phyloP scores from a whole-genome alignment of 2,113 vertebrate species.

The Eolophus roseicapilla region DNA sequence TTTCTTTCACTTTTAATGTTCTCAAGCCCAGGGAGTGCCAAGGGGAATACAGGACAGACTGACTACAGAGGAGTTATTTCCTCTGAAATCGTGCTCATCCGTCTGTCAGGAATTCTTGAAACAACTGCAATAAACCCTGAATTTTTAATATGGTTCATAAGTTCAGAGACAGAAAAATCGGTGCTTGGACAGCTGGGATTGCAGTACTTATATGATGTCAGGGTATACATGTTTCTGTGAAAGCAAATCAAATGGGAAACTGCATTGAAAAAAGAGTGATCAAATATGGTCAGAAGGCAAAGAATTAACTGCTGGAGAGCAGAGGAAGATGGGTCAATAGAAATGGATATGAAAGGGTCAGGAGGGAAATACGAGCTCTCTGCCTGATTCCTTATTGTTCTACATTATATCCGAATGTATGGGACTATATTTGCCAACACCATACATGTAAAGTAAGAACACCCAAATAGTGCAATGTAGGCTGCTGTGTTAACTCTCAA shows the following conservation, averaged over 20 bases:
- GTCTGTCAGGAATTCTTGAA: conserved; percentile 37
- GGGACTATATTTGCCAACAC: background rate
- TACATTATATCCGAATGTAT: background rate
- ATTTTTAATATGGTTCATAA: conserved; percentile 56
- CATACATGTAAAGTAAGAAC: background rate
- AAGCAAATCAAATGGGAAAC: background rate
- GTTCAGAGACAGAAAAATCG: conserved; percentile 48
- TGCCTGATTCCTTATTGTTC: background rate
- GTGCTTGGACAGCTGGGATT: background rate
- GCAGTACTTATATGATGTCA: background rate
- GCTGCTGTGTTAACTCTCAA: background rate
- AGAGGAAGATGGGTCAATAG: background rate
- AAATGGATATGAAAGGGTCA: background rate
- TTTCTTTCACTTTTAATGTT: conserved; percentile 24
- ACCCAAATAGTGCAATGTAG: background rate
- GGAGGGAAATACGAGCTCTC: background rate
- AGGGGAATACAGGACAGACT: conserved; percentile 1
- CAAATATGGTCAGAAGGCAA: background rate
- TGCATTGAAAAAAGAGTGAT: background rate
- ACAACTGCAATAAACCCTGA: conserved; percentile 38
- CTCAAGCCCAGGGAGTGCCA: background rate
- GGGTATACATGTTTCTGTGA: conserved; percentile 11
- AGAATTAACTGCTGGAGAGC: background rate
- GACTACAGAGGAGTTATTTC: conserved; percentile 12
- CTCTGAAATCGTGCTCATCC: conserved; percentile 8